Evolutionary conservation across 1,140 invertebrate species (phyloP).

Genomic region (Hypothenemus hampei): DNA sequence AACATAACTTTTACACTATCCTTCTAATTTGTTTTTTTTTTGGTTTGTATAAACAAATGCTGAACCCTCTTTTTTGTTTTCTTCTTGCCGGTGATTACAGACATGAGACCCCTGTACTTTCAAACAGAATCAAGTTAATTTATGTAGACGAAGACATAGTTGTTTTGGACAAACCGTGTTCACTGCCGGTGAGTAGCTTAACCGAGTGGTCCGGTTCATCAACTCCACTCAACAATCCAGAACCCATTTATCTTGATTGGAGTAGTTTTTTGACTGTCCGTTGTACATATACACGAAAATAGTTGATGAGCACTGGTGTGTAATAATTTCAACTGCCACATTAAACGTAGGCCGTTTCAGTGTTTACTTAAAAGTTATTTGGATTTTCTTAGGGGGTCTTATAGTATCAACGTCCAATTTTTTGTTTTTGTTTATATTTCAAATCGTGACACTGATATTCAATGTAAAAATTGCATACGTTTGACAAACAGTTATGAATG

Average conservation of each 20-base stretch:
- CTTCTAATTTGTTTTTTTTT: neutral
- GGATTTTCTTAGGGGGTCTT: too few relatives aligned
- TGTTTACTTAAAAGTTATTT: neutral
- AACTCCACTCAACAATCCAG: neutral
- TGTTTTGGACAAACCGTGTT: constrained; percentile 86
- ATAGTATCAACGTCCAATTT: too few relatives aligned
- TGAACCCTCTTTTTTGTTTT: constrained; percentile 10
- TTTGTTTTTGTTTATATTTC: too few relatives aligned
- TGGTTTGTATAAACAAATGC: neutral
- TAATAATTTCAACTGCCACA: constrained; percentile 2
- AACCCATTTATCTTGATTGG: neutral
- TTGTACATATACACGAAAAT: neutral
- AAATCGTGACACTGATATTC: too few relatives aligned
- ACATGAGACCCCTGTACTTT: constrained; percentile 71
- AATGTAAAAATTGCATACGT: neutral
- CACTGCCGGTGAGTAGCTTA: constrained; percentile 71
- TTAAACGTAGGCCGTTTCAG: neutral
- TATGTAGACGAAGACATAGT: constrained; percentile 75
- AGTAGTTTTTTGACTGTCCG: too few relatives aligned
- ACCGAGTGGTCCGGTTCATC: constrained; percentile 28
- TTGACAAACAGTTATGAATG: neutral
- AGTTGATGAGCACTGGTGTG: constrained; percentile 9
- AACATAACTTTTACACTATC: too few relatives aligned
- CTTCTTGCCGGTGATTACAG: constrained; percentile 49
- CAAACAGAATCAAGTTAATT: constrained; percentile 71